Evolutionary conservation across 2,113 vertebrate genomes (phyloP), one percentile per base, ranked within the genome.

Genomic region (Glaucomys volans): DNA sequence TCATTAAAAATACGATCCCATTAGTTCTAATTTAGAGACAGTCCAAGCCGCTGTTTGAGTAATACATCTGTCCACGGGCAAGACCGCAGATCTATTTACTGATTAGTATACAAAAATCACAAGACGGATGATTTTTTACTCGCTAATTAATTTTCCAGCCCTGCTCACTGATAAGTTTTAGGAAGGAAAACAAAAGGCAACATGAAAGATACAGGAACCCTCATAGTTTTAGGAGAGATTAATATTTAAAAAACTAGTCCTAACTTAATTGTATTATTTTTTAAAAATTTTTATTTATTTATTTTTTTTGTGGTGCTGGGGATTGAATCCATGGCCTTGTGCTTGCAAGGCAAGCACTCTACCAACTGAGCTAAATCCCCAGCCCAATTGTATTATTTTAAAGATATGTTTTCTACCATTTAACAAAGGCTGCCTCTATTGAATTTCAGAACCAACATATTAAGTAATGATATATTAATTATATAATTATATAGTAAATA

Each of bases 141-240:
- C 32, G 77, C 35, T 85, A 84, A 76, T 96, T 94, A 97, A 90
- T 54, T 94, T 93, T 42, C 77, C 37, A 91, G 30, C 40, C 16
- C 81, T 18, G 35, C 11, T 18, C 64, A 83, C 14, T 37, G 52
- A 80, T 81, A 44, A 80, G 37, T 64, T 87, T 26, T 4, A 87
- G 64, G 85, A 95, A 83, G 69, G 82, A 96, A 95, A 20, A 12
- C 44, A 82, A 47, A 92, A 44, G 44, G n/a, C 32, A 0, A 42
- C 14, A 44, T 64, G 79, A 91, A 28, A 57, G 32, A 52, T 64
- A 8, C 50, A 71, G 30, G 26, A 83, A 76, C 82, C 28, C 50
- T 87, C 40, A n/a, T 16, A 72, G 42, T 50, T 52, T 52, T 62
- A 88, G 79, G 67, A 18, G 28, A 32, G 44, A 52, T 17, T 80